A percentile compares a stretch with the other conserved stretches of the same genome.
Evolutionary conservation across 1,140 invertebrate genomes (phyloP).

Genomic region (Octopus bimaculoides): DNA sequence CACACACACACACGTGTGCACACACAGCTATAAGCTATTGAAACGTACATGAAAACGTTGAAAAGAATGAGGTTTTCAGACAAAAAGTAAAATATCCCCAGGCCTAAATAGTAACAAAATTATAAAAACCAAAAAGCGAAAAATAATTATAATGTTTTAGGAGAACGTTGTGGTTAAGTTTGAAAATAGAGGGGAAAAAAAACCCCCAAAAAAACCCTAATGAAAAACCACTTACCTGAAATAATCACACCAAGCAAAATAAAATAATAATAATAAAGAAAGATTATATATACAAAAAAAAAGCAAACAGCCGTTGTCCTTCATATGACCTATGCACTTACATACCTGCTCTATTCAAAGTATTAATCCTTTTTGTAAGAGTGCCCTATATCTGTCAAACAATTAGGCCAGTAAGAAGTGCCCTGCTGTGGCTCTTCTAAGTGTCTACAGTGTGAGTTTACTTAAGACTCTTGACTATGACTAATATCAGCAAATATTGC

Average conservation of each 20-base stretch:
- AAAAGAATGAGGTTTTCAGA: no score
- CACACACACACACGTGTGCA: no score
- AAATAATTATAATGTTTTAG: no score
- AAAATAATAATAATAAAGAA: background rate
- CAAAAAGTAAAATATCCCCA: no score
- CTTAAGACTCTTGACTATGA: background rate
- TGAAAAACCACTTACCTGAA: background rate
- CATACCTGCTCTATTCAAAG: constrained; percentile 3
- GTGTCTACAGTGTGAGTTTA: no score
- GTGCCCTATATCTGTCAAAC: constrained; percentile 1
- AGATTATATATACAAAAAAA: background rate
- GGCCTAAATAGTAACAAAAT: no score
- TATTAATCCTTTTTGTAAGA: constrained; percentile 10
- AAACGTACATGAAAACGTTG: no score
- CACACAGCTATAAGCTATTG: no score
- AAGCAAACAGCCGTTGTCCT: background rate
- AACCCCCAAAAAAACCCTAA: no score
- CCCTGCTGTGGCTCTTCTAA: background rate
- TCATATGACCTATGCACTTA: constrained; percentile 13
- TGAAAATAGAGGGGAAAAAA: no score
- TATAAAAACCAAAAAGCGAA: no score
- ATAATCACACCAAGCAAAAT: background rate
- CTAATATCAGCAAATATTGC: background rate
- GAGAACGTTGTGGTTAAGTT: no score
- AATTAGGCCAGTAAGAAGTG: background rate